Evolutionary conservation across 1,140 invertebrate species (phyloP), one percentile per base, ranked within the genome.

Genomic region (Lycorma delicatula): DNA sequence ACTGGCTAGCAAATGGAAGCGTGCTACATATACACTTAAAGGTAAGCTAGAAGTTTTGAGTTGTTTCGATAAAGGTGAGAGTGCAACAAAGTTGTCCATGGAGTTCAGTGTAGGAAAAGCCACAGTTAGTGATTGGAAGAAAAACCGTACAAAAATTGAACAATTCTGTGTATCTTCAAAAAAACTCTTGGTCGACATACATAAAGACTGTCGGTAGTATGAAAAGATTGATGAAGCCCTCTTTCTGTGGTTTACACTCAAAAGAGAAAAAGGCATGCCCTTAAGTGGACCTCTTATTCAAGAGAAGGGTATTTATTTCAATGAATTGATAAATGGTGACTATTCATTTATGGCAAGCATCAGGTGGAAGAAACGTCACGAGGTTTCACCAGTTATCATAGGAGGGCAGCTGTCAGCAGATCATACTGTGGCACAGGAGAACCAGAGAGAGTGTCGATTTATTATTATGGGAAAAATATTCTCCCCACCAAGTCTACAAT

Each of bases 331-430:
- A n/a, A 44, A 38, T 11, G 57, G 59, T 9, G 9, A 49, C 29
- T 16, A 22, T 16, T 20, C 59, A 29, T 67, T 68, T 27, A 48
- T 26, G 22, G 64, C 60, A 4, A 72, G 66, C 60, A 66, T 64
- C 46, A 68, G 70, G 38, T 74, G 70, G 68, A 68, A 71, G 60
- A 62, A 61, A 49, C 55, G 71, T 47, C 60, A 69, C 59, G 63
- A 66, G 56, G 68, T 74, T 41, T 64, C 68, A 56, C 54, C 57
- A 22, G 54, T 69, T 20, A 67, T 61, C 57, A 67, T 70, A 44
- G 60, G 63, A 58, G 67, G 67, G 52, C 70, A 74, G 64, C 61
- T 70, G n/a, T 68, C 61, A 26, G 56, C 29, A 58, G 60, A 67
- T 60, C 22, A 27, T 53, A 22, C 26, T 54, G 61, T 60, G 23